Base-by-base conservation (phyloP, 2,888 invertebrate genomes). In the Melitaea athalia region DNA sequence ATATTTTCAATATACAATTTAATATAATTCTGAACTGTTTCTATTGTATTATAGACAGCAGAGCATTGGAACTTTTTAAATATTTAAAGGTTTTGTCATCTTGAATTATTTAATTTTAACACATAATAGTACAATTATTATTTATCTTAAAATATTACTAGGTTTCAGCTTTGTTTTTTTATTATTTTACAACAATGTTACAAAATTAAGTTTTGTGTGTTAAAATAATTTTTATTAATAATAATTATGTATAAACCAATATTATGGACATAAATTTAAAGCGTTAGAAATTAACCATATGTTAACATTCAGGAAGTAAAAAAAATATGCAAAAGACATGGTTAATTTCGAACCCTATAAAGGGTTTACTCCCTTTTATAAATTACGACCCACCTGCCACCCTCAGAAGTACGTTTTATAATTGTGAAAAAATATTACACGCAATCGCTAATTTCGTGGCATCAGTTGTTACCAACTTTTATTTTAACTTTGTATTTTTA, bases 321-420 rank as follows among this genome's bases (percentile, higher is more conserved):
- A 57, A 82, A 85, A 82, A 87, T 89, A 91, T 91, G 86, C 87
- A 89, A 91, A 89, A 86, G 85, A 89, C 77, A 87, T 87, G 87
- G 91, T 88, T 87, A 87, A 88, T 91, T 89, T 86, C 80, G 53
- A 70, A 84, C 82, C 87, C 87, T 86, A 75, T 82, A 79, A 84
- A 82, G 78, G 78, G 82, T 76, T 74, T 63, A 79, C 82, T 75
- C 81, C 81, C 85, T 81, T 83, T 88, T 77, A 76, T 80, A 89
- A 90, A 89, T 89, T 90, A 89, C 84, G 85, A 79, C 82, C 87
- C 87, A 89, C 91, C 91, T 89, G 88, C 87, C 59, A 59, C 59
- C 49, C 63, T 52, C 33, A 45, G 63, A 33, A 61, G 63, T 47
- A 62, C 52, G 64, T 69, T 64, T 53, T 64, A 62, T 64, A 67